phyloP scores from a whole-genome alignment of 53 echinoderm and acorn worm species.

The Henricia sp. region DNA sequence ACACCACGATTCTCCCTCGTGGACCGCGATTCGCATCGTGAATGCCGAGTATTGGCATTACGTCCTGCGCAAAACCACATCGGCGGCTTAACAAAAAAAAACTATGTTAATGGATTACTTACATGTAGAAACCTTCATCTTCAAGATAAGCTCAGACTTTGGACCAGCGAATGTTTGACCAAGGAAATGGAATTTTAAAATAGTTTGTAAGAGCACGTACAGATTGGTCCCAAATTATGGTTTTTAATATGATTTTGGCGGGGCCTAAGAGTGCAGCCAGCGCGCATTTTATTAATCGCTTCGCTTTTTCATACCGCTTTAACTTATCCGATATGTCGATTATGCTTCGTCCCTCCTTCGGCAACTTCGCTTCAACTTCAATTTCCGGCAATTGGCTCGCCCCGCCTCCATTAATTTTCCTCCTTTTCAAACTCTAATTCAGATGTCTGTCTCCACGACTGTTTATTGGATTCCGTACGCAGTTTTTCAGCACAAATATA shows the following conservation, averaged over 20 bases:
- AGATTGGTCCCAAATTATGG: constrained; percentile 44
- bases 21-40: background rate
- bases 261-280: constrained; percentile 24
- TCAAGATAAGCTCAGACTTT: constrained; percentile 31
- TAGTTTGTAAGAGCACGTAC: constrained; percentile 49
- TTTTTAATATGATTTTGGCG: constrained; percentile 52
- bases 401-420: background rate
- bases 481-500: too few species aligned
- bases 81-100: constrained; percentile 21
- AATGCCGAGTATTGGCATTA: background rate
- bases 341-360: background rate
- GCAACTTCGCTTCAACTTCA: background rate
- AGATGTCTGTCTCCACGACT: too few species aligned
- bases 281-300: constrained; percentile 38
- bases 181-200: constrained; percentile 48
- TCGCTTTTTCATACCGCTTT: constrained; percentile 36
- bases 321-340: constrained; percentile 35
- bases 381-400: constrained; percentile 5
- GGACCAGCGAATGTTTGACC: constrained; percentile 36
- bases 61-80: background rate
- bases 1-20: constrained; percentile 28
- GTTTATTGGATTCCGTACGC: too few species aligned
- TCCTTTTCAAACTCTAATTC: background rate
- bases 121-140: background rate
- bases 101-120: constrained; percentile 53